Evolutionary conservation across 2,888 invertebrate species (phyloP).

Genomic region (Dryobota labecula): DNA sequence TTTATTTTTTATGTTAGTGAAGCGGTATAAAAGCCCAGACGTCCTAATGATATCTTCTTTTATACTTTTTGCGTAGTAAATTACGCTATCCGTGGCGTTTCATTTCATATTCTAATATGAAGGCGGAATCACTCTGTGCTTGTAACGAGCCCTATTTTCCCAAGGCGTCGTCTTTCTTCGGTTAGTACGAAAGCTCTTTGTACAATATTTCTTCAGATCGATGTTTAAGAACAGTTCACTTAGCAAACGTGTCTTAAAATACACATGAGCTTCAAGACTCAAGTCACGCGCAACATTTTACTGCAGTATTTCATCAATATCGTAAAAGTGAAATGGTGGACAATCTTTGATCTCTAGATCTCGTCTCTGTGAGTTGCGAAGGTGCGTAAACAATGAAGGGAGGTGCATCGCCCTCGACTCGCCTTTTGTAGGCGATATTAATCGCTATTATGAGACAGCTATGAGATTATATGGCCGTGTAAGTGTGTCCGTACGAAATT

Average conservation of each 20-base stretch:
- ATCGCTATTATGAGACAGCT: constrained; percentile 50
- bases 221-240: constrained; percentile 50
- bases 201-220: constrained; percentile 41
- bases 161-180: constrained; percentile 28
- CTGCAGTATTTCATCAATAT: constrained; percentile 78
- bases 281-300: constrained; percentile 70
- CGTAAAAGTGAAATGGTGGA: constrained; percentile 74
- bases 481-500: not conserved
- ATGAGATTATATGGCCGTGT: constrained; percentile 42
- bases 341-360: constrained; percentile 80
- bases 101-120: constrained; percentile 53
- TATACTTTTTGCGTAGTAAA: constrained; percentile 22
- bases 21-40: constrained; percentile 1
- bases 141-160: constrained; percentile 60
- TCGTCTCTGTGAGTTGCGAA: constrained; percentile 57
- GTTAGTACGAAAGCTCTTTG: constrained; percentile 42
- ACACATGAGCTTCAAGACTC: constrained; percentile 64
- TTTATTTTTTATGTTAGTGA: constrained; percentile 11
- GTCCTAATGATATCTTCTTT: constrained; percentile 21
- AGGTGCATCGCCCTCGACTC: constrained; percentile 43
- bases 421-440: constrained; percentile 58
- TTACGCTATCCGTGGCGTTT: constrained; percentile 35
- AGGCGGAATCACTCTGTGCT: constrained; percentile 23
- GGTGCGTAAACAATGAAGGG: constrained; percentile 71
- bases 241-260: constrained; percentile 62